phyloP scores from a whole-genome alignment of 2,113 vertebrate genomes.

The Irena cyanogastra region DNA sequence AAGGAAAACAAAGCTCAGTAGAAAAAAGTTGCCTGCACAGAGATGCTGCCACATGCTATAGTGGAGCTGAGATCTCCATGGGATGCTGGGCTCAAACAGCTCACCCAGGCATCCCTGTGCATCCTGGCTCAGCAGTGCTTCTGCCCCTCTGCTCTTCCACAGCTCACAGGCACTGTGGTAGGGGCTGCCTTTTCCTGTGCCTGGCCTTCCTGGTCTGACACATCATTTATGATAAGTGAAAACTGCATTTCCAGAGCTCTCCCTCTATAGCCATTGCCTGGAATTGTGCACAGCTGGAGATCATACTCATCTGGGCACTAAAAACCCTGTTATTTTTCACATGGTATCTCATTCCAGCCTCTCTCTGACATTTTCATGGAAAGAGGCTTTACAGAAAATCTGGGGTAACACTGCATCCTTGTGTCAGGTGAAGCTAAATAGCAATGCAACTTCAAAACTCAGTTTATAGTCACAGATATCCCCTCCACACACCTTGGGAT shows the following conservation, averaged over 20 bases:
- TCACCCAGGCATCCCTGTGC: not conserved
- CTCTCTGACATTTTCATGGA: not conserved
- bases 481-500: not conserved
- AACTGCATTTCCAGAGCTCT: not conserved
- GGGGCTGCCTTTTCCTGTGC: not conserved
- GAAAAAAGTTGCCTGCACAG: not conserved
- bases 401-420: not conserved
- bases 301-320: not conserved
- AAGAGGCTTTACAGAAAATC: not conserved
- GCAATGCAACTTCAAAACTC: not conserved
- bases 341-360: not conserved
- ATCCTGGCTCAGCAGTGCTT: not conserved
- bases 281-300: not conserved
- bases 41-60: rapidly evolving
- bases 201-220: not conserved
- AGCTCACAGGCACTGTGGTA: not conserved
- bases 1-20: not conserved
- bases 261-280: not conserved
- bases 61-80: not conserved
- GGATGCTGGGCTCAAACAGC: not conserved
- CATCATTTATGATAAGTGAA: not conserved
- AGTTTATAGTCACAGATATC: not conserved
- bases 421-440: not conserved
- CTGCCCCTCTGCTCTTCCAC: not conserved
- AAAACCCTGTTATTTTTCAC: not conserved